Evolutionary conservation across 2,888 invertebrate species (phyloP).

Genomic region (Panzeria rudis): DNA sequence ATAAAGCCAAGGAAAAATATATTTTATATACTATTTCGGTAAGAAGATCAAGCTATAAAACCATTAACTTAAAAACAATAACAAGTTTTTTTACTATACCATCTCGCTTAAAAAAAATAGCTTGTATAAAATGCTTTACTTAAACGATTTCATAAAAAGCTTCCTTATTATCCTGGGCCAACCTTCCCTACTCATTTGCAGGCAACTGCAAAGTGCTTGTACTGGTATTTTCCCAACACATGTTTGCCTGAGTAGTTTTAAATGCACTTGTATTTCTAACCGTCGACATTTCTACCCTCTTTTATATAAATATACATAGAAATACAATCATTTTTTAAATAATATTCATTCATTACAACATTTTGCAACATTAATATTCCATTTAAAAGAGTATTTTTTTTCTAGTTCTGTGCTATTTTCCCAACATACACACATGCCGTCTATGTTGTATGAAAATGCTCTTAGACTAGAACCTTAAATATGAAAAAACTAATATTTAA

Average conservation of each 20-base stretch:
- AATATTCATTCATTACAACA: constrained; percentile 71
- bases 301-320: background rate
- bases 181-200: background rate
- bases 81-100: no score
- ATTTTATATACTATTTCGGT: no score
- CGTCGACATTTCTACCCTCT: constrained; percentile 23
- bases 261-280: constrained; percentile 16
- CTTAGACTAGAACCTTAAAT: constrained; percentile 33
- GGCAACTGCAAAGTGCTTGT: constrained; percentile 3
- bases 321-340: background rate
- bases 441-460: background rate
- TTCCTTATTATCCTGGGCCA: no score
- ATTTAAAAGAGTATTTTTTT: constrained; percentile 48
- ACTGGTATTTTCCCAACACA: background rate
- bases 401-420: background rate
- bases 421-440: constrained; percentile 23
- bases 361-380: constrained; percentile 72
- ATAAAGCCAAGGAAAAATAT: no score
- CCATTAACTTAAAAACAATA: no score
- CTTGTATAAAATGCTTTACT: background rate
- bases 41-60: no score
- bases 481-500: constrained; percentile 29
- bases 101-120: background rate
- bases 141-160: background rate
- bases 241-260: constrained; percentile 4